These are phyloP conservation scores for Triplophysa tibetana DNA, from an alignment of 2,113 vertebrate genomes.

Conservation along the genomic window DNA sequence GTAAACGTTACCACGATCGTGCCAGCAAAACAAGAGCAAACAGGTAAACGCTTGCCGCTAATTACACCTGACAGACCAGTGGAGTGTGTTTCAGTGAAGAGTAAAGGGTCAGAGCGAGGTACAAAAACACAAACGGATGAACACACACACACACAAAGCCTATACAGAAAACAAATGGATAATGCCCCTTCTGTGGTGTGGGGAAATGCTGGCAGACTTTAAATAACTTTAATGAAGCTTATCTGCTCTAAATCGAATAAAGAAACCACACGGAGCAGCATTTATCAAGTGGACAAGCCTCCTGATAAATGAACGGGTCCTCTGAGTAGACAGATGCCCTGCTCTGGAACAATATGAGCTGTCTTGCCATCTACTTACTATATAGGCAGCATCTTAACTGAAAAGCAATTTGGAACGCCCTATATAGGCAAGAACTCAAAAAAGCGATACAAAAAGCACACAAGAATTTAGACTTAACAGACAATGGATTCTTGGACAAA, in stretches of 20 bases:
- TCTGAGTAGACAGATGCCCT: not conserved
- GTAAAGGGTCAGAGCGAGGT: constrained; percentile 41
- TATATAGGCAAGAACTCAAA: too few relatives aligned
- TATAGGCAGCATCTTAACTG: too few relatives aligned
- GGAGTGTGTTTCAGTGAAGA: constrained; percentile 44
- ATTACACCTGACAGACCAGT: constrained; percentile 50
- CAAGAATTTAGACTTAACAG: too few relatives aligned
- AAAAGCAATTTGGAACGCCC: too few relatives aligned
- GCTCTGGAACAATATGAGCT: too few relatives aligned
- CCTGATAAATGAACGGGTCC: not conserved
- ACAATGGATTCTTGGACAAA: too few relatives aligned
- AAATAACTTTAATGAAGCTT: constrained; percentile 36
- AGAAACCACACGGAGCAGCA: not conserved
- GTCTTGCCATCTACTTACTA: too few relatives aligned
- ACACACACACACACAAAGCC: not conserved
- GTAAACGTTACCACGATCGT: constrained; percentile 37
- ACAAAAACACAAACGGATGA: constrained; percentile 37
- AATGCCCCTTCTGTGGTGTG: constrained; percentile 44
- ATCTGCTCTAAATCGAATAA: constrained; percentile 25
- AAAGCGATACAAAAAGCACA: too few relatives aligned
- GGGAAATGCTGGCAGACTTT: constrained; percentile 29
- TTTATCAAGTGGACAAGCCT: constrained; percentile 19
- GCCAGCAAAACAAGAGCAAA: constrained; percentile 21
- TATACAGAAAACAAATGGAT: constrained; percentile 22
- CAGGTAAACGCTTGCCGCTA: constrained; percentile 42